phyloP scores from a whole-genome alignment of 1,140 invertebrate species.

The Philopotamus ludificatus region DNA sequence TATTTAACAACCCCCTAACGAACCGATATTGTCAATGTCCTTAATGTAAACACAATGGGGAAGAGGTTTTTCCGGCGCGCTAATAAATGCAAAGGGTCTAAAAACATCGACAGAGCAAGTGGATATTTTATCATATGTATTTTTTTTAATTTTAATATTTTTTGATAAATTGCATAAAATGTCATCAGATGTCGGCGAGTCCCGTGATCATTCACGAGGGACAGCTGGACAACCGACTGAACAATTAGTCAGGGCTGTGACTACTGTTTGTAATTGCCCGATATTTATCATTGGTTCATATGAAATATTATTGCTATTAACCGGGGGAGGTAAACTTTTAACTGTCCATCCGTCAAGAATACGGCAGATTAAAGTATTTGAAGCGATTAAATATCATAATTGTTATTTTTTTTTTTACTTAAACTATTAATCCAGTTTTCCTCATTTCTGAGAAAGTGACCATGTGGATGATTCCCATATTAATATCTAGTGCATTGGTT shows the following conservation, averaged over 20 bases:
- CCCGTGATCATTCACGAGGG: slow-evolving; percentile 18
- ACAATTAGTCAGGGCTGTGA: slow-evolving; percentile 26
- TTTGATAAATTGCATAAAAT: not conserved
- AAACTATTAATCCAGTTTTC: too few relatives aligned
- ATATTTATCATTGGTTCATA: slow-evolving; percentile 29
- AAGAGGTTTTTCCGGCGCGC: slow-evolving; percentile 16
- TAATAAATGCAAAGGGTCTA: slow-evolving; percentile 14
- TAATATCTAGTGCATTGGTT: too few relatives aligned
- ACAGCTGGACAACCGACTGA: not conserved
- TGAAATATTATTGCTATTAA: slow-evolving; percentile 20
- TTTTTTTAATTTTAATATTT: not conserved
- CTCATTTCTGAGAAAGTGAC: too few relatives aligned
- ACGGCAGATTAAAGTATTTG: too few relatives aligned
- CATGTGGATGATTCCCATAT: too few relatives aligned
- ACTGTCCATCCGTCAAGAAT: too few relatives aligned
- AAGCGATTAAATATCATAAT: too few relatives aligned
- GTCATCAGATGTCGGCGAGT: slow-evolving; percentile 11
- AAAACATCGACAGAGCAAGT: not conserved
- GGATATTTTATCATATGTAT: not conserved
- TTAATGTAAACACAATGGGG: not conserved
- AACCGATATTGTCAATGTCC: slow-evolving; percentile 32
- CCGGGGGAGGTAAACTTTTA: too few relatives aligned
- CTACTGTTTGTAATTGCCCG: slow-evolving; percentile 37
- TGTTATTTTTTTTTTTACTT: too few relatives aligned
- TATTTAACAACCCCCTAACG: slow-evolving; percentile 25